Conservation (phyloP, 2,797 vertebrate species). For the Emydoidea blandingii region DNA sequence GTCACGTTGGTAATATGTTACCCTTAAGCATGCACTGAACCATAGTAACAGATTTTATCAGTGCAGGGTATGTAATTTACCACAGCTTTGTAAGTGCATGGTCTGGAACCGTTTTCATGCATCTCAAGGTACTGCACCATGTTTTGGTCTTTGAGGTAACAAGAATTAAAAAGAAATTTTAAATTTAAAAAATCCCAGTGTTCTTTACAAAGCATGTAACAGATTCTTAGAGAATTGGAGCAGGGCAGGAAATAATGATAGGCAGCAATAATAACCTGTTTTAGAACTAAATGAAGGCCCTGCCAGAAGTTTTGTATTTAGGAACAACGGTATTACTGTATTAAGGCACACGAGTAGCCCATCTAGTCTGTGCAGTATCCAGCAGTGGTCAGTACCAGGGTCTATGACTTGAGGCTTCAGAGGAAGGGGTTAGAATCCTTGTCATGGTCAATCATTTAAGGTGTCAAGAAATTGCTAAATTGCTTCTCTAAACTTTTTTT, state of each 20-base stretch:
- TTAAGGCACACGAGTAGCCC: neutral
- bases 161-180: neutral
- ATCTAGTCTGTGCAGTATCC: neutral
- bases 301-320: neutral
- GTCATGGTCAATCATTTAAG: neutral
- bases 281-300: neutral
- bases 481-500: neutral
- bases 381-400: neutral
- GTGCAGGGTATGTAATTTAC: neutral
- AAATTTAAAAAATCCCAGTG: neutral
- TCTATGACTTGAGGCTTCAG: neutral
- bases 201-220: neutral
- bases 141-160: neutral
- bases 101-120: neutral
- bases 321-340: neutral
- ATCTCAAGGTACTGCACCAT: neutral
- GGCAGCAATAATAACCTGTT: neutral
- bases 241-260: neutral
- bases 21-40: slow-evolving; percentile 20
- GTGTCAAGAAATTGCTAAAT: neutral
- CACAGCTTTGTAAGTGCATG: neutral
- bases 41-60: neutral
- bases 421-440: neutral
- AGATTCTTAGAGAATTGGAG: neutral
- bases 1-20: neutral